Conservation (phyloP, 2,113 vertebrate species). For the Rhadina sibilatrix region DNA sequence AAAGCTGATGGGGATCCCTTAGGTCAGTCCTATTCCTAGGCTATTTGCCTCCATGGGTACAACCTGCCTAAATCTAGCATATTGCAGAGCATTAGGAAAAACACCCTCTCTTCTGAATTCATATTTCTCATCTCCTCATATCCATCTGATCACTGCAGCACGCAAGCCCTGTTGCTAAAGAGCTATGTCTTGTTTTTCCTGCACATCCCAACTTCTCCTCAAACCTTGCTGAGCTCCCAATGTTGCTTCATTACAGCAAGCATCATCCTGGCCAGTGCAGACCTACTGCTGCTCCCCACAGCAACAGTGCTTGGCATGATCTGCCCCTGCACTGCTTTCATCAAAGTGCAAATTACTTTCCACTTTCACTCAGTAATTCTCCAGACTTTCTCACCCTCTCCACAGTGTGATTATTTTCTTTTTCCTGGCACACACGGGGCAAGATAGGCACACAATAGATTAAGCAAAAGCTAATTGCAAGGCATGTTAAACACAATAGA, state of each 20-base stretch:
- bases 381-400: neutral
- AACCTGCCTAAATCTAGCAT: neutral
- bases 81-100: neutral
- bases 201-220: neutral
- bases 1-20: neutral
- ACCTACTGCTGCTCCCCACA: neutral
- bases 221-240: neutral
- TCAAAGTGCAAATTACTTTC: conserved; percentile 2
- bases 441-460: neutral
- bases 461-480: conserved; percentile 4
- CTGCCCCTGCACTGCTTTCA: neutral
- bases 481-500: neutral
- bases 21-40: neutral
- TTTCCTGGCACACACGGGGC: neutral
- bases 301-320: neutral
- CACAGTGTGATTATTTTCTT: neutral
- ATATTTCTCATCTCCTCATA: neutral
- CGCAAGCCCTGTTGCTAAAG: neutral
- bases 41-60: neutral
- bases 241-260: neutral
- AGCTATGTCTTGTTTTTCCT: neutral
- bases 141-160: neutral
- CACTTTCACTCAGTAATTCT: neutral
- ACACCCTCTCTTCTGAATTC: neutral
- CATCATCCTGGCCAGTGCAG: neutral